A percentile compares a stretch with the other conserved stretches of the same genome.
Evolutionary conservation across 2,113 vertebrate genomes (phyloP).

Genomic region (Halichoerus grypus): DNA sequence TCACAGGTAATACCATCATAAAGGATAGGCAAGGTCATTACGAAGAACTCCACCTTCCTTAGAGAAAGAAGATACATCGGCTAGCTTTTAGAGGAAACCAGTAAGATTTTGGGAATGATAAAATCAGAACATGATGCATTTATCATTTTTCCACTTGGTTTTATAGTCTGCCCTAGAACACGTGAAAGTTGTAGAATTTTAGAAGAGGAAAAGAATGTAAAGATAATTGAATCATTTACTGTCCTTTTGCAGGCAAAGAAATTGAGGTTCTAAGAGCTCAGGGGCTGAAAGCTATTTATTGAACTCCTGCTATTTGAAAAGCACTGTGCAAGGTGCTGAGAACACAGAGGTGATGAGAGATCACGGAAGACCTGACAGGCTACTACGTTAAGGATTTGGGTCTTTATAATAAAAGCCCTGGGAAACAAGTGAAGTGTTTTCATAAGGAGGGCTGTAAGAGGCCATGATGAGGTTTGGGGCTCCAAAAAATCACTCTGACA

Average conservation of each 20-base stretch:
- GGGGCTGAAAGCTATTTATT: conserved; percentile 6
- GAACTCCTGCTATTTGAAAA: not conserved
- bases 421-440: not conserved
- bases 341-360: not conserved
- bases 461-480: not conserved
- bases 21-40: not conserved
- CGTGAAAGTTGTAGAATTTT: not conserved
- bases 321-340: not conserved
- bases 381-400: not conserved
- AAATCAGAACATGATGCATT: not conserved
- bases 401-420: conserved; percentile 27
- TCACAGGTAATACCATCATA: not conserved
- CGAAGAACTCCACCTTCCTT: not conserved
- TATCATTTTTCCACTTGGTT: conserved; percentile 24
- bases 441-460: not conserved
- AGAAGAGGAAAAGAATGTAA: not conserved
- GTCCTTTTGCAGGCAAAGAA: not conserved
- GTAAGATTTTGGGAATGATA: conserved; percentile 18
- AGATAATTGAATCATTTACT: not conserved
- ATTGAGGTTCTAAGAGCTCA: not conserved
- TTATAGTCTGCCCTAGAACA: not conserved
- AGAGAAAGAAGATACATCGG: not conserved
- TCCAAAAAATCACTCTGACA: not conserved
- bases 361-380: not conserved
- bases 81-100: not conserved